Percentiles rank a stretch among this genome's conserved stretches.
Conservation (phyloP, 2,113 vertebrate genomes). For the Cephalophus harveyi region DNA sequence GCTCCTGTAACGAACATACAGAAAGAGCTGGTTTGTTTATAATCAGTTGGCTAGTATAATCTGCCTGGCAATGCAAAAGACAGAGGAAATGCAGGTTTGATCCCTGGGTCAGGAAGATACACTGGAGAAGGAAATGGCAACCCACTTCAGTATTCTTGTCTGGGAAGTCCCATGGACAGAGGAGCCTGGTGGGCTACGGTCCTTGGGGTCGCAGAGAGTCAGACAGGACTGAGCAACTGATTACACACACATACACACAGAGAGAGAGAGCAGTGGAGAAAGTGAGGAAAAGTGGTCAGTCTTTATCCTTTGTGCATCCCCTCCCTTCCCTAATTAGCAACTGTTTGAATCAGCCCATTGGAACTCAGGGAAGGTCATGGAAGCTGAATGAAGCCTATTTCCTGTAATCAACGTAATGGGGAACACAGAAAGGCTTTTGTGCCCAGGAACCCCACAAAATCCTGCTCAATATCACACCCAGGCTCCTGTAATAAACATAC, state of each 20-base stretch:
- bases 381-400: not conserved
- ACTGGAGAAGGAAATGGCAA: not conserved
- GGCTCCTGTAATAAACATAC: fast-evolving
- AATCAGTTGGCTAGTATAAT: not conserved
- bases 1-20: fast-evolving
- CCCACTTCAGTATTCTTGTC: not conserved
- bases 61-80: not conserved
- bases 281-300: too few species aligned
- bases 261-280: too few species aligned
- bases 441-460: not conserved
- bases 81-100: not conserved
- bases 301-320: not conserved
- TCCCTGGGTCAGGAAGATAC: not conserved
- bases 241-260: not conserved
- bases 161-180: not conserved
- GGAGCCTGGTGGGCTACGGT: not conserved
- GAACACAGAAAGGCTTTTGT: not conserved
- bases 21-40: not conserved
- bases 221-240: not conserved
- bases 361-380: not conserved
- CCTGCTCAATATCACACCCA: not conserved
- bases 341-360: not conserved
- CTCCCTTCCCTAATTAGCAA: not conserved
- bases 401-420: not conserved
- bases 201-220: not conserved